These are phyloP conservation scores for Lucilia cuprina DNA, from an alignment of 1,140 invertebrate species.

Conservation along the genomic window DNA sequence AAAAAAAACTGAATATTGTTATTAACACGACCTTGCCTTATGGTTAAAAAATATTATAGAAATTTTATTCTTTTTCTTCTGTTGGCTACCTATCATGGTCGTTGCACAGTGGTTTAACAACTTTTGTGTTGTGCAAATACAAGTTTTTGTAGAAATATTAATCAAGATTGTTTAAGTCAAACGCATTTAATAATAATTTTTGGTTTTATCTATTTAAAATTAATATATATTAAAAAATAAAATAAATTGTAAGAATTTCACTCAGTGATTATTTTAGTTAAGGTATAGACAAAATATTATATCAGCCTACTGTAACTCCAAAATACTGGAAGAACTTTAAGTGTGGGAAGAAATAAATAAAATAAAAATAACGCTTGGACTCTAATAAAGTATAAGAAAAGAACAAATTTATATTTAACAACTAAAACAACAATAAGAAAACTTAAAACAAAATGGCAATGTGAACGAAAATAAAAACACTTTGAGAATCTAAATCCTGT, in stretches of 20 bases:
- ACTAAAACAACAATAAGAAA: not conserved
- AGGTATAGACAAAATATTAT: too few relatives aligned
- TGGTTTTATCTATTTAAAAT: too few relatives aligned
- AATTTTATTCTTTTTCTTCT: not conserved
- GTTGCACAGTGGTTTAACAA: not conserved
- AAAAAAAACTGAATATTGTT: conserved; percentile 40
- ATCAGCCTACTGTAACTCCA: not conserved
- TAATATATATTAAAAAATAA: too few relatives aligned
- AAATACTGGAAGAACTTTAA: not conserved
- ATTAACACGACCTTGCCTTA: conserved; percentile 48
- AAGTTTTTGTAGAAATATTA: too few relatives aligned
- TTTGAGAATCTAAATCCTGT: conserved; percentile 25
- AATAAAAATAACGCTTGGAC: not conserved
- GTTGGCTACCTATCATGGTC: not conserved
- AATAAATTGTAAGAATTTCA: too few relatives aligned
- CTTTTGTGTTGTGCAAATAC: too few relatives aligned
- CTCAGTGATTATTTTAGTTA: too few relatives aligned
- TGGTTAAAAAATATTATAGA: conserved; percentile 1
- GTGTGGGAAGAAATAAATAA: not conserved
- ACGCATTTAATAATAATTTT: too few relatives aligned
- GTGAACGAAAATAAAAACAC: not conserved
- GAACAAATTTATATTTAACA: conserved; percentile 4
- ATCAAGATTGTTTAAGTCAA: too few relatives aligned
- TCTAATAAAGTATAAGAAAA: not conserved
- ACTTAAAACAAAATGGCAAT: not conserved